Conservation (phyloP, 1,140 invertebrate genomes). For the Nautilus pompilius region DNA sequence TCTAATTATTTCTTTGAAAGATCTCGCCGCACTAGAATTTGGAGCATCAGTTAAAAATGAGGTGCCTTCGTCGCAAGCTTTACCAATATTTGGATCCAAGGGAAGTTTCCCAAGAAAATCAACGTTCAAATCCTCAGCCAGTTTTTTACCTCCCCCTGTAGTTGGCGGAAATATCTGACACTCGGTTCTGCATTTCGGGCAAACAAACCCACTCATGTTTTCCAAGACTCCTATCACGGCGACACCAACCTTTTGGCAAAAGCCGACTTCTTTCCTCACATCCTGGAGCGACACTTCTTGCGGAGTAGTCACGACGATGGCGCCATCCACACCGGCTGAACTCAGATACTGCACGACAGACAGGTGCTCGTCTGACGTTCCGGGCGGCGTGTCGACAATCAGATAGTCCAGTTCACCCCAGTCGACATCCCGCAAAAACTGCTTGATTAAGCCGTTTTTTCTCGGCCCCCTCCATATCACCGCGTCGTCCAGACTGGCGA, state of each 20-base stretch:
- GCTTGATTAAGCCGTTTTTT: conserved; percentile 88
- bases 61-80: conserved; percentile 70
- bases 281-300: conserved; percentile 90
- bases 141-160: conserved; percentile 75
- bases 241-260: conserved; percentile 87
- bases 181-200: conserved; percentile 78
- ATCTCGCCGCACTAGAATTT: conserved; percentile 64
- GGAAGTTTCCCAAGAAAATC: conserved; percentile 66
- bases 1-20: conserved; percentile 43
- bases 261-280: conserved; percentile 91
- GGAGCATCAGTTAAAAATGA: conserved; percentile 68
- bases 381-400: conserved; percentile 94
- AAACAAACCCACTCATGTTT: conserved; percentile 93
- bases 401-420: conserved; percentile 93
- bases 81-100: conserved; percentile 51
- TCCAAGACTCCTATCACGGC: conserved; percentile 88
- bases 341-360: conserved; percentile 77
- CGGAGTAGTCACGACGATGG: conserved; percentile 88
- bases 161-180: conserved; percentile 75
- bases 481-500: conserved; percentile 82
- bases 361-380: conserved; percentile 96
- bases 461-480: conserved; percentile 96
- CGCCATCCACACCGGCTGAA: conserved; percentile 68
- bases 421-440: conserved; percentile 85
- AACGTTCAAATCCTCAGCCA: conserved; percentile 73